These are phyloP conservation scores for Chelonus insularis DNA, from an alignment of 1,140 invertebrate species.

Conservation along the genomic window DNA sequence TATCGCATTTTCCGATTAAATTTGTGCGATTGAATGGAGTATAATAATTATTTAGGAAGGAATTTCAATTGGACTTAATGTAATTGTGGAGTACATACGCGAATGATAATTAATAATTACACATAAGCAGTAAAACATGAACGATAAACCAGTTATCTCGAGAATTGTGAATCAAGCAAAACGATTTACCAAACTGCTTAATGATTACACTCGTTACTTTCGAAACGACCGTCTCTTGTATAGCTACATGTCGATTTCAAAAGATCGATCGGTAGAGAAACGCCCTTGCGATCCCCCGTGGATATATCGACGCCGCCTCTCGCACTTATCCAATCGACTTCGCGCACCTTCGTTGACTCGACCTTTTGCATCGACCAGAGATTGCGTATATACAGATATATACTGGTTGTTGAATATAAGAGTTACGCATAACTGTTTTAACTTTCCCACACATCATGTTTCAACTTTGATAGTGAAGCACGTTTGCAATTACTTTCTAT, in stretches of 20 bases:
- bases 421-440: slow-evolving; percentile 7
- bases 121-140: slow-evolving; percentile 3
- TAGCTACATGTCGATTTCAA: slow-evolving; percentile 5
- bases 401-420: slow-evolving; percentile 15
- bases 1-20: neutral
- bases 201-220: slow-evolving; percentile 4
- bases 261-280: slow-evolving; percentile 18
- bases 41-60: slow-evolving; percentile 11
- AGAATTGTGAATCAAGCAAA: slow-evolving; percentile 3
- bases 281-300: slow-evolving; percentile 20
- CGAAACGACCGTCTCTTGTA: neutral
- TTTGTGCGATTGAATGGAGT: neutral
- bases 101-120: neutral
- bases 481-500: neutral
- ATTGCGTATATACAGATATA: slow-evolving; percentile 12
- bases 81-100: no score
- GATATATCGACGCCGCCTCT: slow-evolving; percentile 14
- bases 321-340: slow-evolving; percentile 21
- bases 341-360: neutral
- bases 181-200: slow-evolving; percentile 2
- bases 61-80: slow-evolving; percentile 2
- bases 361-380: slow-evolving; percentile 15
- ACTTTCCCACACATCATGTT: slow-evolving; percentile 21
- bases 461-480: neutral
- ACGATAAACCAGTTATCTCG: slow-evolving; percentile 16